Conservation (phyloP, 2,888 invertebrate genomes). For the Platerodrilus igneus region DNA sequence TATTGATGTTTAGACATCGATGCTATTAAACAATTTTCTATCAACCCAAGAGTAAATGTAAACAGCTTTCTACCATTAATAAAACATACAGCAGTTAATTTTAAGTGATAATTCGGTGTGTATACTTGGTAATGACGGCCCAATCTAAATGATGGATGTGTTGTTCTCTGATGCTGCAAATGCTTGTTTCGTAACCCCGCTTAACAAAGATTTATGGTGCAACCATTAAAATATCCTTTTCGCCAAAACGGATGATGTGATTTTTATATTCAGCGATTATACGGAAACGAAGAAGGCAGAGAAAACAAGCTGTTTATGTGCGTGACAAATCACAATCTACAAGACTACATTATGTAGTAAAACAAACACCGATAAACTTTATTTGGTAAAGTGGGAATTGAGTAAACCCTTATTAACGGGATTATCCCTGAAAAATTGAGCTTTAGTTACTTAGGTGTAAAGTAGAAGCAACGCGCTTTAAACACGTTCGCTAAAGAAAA, state of each 20-base stretch:
- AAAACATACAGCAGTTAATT: too few species aligned
- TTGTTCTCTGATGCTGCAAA: slow-evolving; percentile 45
- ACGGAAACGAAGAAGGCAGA: too few species aligned
- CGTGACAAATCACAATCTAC: too few species aligned
- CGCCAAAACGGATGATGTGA: too few species aligned
- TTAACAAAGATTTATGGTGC: slow-evolving; percentile 46
- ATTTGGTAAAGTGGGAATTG: slow-evolving; percentile 17
- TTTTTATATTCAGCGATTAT: too few species aligned
- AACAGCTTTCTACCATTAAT: too few species aligned
- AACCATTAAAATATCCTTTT: slow-evolving; percentile 19
- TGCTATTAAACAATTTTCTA: too few species aligned
- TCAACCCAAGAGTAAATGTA: too few species aligned
- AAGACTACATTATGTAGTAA: too few species aligned
- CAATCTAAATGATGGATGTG: slow-evolving; percentile 48
- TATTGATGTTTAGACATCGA: too few species aligned
- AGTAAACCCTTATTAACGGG: slow-evolving; percentile 27
- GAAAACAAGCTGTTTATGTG: too few species aligned
- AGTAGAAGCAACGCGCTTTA: slow-evolving; percentile 23
- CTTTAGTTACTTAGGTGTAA: slow-evolving; percentile 28
- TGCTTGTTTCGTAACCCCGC: slow-evolving; percentile 40
- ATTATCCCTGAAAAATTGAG: slow-evolving; percentile 31
- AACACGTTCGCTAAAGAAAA: slow-evolving; percentile 26
- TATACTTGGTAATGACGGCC: slow-evolving; percentile 45
- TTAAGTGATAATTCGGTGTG: slow-evolving; percentile 31
- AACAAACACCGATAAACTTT: slow-evolving; percentile 12